Evolutionary conservation across 64 coral and sea anemone genomes (phyloP), one percentile per base, ranked within the genome.

Genomic region (Platygyra sinensis): DNA sequence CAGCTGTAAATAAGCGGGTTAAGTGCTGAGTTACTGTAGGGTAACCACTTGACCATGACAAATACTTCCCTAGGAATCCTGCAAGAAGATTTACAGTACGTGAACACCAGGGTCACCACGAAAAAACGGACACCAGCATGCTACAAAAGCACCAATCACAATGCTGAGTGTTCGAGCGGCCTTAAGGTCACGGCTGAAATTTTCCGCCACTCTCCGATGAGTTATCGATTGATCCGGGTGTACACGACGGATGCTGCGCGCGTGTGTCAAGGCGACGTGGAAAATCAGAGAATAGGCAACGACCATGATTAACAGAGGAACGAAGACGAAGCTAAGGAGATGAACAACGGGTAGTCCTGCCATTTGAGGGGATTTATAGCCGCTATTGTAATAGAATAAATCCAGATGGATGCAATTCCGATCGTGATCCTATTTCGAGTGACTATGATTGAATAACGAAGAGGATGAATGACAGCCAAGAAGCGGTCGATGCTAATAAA

Each of bases 1-100:
- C 87, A 90, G 52, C 91, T 89, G 60, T 96, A 96, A 39, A 96
- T 80, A 11, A 96, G 25, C 60, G 95, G 95, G 76, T 96, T 96
- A 52, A 96, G 85, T 0, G 90, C 91, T 25, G 91, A 94, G 77
- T 96, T 96, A 18, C 87, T 79, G 59, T 94, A 96, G 31, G 90
- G 91, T 82, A 96, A 92, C 95, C 95, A 96, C 54, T 96, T 96
- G 46, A 88, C 87, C 71, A 90, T 32, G 18, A 82, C 72, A 0
- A 75, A 80, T 19, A 91, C 42, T 18, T 86, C 75, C 0, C 51
- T 25, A 13, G 49, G 55, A 49, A 94, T 32, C 1, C 42, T 28
- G 67, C 51, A 87, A 39, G 38, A 39, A 39, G 75, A 17, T 11
- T 91, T 87, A 76, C 74, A 94, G 74, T 94, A 94, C 20, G 67